Conservation (phyloP, 2,888 invertebrate species). For the Anarsia innoxiella region DNA sequence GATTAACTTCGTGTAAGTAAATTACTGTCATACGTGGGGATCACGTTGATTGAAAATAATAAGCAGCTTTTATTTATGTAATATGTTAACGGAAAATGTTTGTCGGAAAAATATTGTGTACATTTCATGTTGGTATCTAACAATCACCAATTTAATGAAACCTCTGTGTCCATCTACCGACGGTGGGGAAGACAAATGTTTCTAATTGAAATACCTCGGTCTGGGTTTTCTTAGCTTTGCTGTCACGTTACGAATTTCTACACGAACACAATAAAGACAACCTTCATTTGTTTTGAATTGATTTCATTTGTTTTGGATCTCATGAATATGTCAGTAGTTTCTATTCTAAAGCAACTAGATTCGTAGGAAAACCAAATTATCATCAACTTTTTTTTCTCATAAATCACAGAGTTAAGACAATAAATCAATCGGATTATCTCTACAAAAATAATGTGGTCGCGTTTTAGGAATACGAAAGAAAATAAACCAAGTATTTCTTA, state of each 20-base stretch:
- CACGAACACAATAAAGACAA: no score
- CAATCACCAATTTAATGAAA: conserved; percentile 32
- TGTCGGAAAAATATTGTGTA: no score
- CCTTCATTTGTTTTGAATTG: no score
- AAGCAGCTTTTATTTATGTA: no score
- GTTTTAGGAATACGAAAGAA: conserved; percentile 26
- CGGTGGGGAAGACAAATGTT: conserved; percentile 33
- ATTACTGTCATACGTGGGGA: no score
- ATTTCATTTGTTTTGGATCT: no score
- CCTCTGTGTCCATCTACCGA: conserved; percentile 26
- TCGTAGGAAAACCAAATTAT: conserved; percentile 22
- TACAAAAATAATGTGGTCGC: conserved; percentile 27
- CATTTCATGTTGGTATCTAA: no score
- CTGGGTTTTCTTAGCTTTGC: conserved; percentile 15
- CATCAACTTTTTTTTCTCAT: conserved; percentile 26
- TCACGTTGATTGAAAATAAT: no score
- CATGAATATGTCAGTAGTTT: no score
- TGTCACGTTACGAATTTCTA: conserved; percentile 17
- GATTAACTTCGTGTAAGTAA: no score
- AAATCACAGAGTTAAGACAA: conserved; percentile 26
- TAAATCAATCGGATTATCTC: conserved; percentile 33
- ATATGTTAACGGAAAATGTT: no score
- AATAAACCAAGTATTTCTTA: conserved; percentile 26
- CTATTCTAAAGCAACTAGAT: no score
- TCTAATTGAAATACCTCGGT: conserved; percentile 52